Base-by-base conservation (phyloP, 1,140 invertebrate species). In the Drosophila virilis region DNA sequence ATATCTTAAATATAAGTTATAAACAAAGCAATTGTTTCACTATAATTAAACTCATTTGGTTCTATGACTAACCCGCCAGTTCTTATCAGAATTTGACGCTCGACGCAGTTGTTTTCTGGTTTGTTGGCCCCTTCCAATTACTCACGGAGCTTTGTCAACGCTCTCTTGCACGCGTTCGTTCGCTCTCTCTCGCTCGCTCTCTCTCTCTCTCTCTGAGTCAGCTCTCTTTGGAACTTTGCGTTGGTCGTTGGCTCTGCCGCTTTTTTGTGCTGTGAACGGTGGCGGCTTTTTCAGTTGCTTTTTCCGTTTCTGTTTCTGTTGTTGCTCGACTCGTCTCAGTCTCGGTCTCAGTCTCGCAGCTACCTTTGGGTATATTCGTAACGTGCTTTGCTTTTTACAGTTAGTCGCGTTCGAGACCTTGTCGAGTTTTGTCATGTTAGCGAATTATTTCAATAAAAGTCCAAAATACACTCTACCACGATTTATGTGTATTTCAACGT, bases 321-420 rank as follows among this genome's bases (percentile, higher is more conserved):
- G 70, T 54, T 58, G 58, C 45, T 59, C 42, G 62, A 64, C 74
- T 81, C 67, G 74, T 67, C 50, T 67, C 70, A 15, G 58, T 78
- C 55, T 59, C 67, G 62, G 71, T 82, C 65, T 69, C 75, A 62
- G 78, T 77, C 59, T 45, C 61, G 66, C 51, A 45, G 62, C 58
- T 77, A 58, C 67, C 61, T 76, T 77, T 75, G 81, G 85, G 85
- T 91, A 91, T 91, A 91, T 89, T 91, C 90, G 81, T 89, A 91
- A 89, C 80, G 81, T 90, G 90, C 86, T 89, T 77, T 78, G 85
- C 83, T 84, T 91, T 72, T 92, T 92, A 92, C 91, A 91, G 91
- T 92, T 92, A 92, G 89, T 92, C 91, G 91, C 91, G 82, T 92
- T 91, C 85, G 80, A 92, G 91, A 91, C 91, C 88, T 92, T 92